Percentiles rank a stretch among this genome's conserved stretches.
phyloP scores from a whole-genome alignment of 2,797 vertebrate genomes.

The Spondyliosoma cantharus region DNA sequence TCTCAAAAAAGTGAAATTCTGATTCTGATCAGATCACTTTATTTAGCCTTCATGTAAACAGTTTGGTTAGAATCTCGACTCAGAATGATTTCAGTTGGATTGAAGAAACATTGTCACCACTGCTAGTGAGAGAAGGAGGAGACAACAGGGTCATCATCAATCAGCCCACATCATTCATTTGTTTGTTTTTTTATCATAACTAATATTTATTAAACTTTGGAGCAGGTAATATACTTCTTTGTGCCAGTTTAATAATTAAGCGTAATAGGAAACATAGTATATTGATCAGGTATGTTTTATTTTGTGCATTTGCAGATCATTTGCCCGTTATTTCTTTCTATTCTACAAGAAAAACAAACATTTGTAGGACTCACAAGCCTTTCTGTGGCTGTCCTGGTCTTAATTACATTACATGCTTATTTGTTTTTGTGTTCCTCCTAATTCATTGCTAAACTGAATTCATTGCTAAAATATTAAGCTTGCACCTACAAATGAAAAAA shows the following conservation, averaged over 20 bases:
- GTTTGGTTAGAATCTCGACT: too few relatives aligned
- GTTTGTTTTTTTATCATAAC: neutral
- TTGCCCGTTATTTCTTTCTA: neutral
- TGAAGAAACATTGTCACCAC: too few relatives aligned
- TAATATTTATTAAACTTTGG: neutral
- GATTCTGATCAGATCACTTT: too few relatives aligned
- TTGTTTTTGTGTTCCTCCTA: neutral
- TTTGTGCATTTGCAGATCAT: neutral
- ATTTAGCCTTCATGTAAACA: too few relatives aligned
- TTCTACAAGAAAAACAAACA: neutral
- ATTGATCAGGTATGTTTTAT: neutral
- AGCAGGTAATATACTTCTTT: neutral
- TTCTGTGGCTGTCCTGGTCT: neutral
- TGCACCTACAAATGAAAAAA: constrained; percentile 13
- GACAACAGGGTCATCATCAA: neutral
- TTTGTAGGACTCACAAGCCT: neutral
- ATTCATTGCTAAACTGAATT: neutral
- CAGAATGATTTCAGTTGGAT: too few relatives aligned
- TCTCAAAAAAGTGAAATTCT: too few relatives aligned
- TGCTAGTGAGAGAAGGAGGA: too few relatives aligned
- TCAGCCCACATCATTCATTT: neutral
- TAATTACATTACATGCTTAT: constrained; percentile 4
- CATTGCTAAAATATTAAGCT: constrained; percentile 1
- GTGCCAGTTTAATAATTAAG: neutral
- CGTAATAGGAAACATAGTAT: too few relatives aligned